phyloP scores from a whole-genome alignment of 2,113 vertebrate genomes.

The Myiozetetes cayanensis region DNA sequence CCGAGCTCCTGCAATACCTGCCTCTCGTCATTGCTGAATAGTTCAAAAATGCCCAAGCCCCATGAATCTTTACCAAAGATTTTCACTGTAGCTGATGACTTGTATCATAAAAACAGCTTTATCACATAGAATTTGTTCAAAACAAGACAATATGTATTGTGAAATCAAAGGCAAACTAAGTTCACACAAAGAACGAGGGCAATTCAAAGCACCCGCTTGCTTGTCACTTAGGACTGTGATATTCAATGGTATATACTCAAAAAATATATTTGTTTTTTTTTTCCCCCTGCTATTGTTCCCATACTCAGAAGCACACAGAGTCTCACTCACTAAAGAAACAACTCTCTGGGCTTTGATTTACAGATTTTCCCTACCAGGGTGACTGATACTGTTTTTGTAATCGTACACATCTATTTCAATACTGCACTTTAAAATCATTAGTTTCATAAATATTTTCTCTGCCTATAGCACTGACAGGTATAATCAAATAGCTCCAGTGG shows the following conservation, averaged over 20 bases:
- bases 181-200: background rate
- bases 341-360: background rate
- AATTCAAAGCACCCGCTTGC: background rate
- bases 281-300: background rate
- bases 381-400: background rate
- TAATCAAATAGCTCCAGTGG: background rate
- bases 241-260: background rate
- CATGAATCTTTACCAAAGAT: background rate
- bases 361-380: background rate
- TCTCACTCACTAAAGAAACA: background rate
- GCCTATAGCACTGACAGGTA: background rate
- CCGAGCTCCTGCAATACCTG: background rate
- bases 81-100: background rate
- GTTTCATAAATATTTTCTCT: conserved; percentile 7
- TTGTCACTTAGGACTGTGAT: background rate
- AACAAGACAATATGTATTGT: background rate
- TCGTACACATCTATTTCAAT: background rate
- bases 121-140: background rate
- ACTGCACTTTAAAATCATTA: background rate
- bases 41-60: background rate
- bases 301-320: background rate
- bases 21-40: background rate
- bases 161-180: conserved; percentile 1
- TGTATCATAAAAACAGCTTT: background rate
- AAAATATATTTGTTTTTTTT: background rate